phyloP scores from a whole-genome alignment of 1,140 invertebrate genomes.

The Delia radicum region DNA sequence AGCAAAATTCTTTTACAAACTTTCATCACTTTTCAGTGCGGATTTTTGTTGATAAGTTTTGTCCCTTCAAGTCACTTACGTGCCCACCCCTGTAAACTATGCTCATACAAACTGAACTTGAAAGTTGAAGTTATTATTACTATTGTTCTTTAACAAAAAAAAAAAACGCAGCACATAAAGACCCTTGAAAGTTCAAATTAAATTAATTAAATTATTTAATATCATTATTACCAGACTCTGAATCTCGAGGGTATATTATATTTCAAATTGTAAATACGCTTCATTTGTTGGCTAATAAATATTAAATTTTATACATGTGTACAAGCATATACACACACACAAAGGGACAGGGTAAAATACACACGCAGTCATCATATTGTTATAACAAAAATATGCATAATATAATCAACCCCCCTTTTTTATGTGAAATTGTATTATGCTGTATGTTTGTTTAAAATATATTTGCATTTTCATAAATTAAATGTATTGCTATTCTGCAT shows the following conservation, averaged over 20 bases:
- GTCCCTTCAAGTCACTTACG: too few relatives aligned
- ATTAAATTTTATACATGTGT: slow-evolving; percentile 5
- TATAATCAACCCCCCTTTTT: background rate
- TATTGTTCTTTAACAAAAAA: background rate
- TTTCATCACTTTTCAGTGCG: too few relatives aligned
- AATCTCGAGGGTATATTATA: slow-evolving; percentile 17
- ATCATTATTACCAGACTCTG: slow-evolving; percentile 21
- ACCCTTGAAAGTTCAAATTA: slow-evolving; percentile 15
- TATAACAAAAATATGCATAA: background rate
- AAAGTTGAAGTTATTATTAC: slow-evolving; percentile 2
- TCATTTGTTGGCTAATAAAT: slow-evolving; percentile 23
- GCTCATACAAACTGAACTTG: background rate
- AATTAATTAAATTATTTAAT: slow-evolving; percentile 24
- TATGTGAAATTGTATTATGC: background rate
- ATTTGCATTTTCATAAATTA: slow-evolving; percentile 21
- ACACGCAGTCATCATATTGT: background rate
- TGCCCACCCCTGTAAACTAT: background rate
- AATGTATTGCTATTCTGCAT: slow-evolving; percentile 11
- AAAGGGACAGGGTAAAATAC: background rate
- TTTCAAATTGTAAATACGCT: slow-evolving; percentile 16
- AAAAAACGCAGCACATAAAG: background rate
- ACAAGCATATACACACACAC: background rate
- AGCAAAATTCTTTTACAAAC: too few relatives aligned
- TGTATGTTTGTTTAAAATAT: background rate
- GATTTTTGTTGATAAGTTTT: too few relatives aligned